These are phyloP conservation scores for Chrysemys picta DNA, from an alignment of 2,113 vertebrate genomes.

Conservation along the genomic window DNA sequence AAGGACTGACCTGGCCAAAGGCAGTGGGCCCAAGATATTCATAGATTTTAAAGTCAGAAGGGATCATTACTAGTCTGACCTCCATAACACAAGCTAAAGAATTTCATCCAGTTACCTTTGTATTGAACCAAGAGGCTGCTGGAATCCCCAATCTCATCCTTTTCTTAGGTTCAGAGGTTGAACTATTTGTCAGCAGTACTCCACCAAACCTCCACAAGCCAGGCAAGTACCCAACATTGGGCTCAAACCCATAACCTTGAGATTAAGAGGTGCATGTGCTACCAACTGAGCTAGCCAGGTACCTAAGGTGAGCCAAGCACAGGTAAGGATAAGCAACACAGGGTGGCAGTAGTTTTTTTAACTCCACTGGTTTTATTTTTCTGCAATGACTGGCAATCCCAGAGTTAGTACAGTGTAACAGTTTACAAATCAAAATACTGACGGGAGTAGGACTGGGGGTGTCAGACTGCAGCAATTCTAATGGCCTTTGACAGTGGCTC, in stretches of 20 bases:
- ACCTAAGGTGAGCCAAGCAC: rapidly evolving
- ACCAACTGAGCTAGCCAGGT: neutral
- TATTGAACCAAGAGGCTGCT: neutral
- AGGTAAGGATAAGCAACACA: slow-evolving; percentile 2
- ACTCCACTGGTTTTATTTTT: slow-evolving; percentile 64
- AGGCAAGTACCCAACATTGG: neutral
- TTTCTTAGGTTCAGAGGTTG: neutral
- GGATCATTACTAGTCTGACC: neutral
- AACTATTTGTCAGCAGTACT: neutral
- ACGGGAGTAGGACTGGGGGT: rapidly evolving
- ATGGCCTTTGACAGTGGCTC: slow-evolving; percentile 39
- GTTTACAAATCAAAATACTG: slow-evolving; percentile 41
- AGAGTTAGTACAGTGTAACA: slow-evolving; percentile 58
- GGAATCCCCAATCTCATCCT: neutral
- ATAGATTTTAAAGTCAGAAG: neutral
- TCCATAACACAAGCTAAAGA: neutral
- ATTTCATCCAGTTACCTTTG: neutral
- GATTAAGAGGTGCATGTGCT: neutral
- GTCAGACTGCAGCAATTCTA: neutral
- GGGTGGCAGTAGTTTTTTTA: neutral
- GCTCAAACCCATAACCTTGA: neutral
- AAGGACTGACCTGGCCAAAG: neutral
- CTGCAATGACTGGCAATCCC: slow-evolving; percentile 52
- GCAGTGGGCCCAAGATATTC: neutral
- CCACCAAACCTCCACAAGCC: neutral